phyloP scores from a whole-genome alignment of 1,140 invertebrate species.

The Drosophila oshimai region DNA sequence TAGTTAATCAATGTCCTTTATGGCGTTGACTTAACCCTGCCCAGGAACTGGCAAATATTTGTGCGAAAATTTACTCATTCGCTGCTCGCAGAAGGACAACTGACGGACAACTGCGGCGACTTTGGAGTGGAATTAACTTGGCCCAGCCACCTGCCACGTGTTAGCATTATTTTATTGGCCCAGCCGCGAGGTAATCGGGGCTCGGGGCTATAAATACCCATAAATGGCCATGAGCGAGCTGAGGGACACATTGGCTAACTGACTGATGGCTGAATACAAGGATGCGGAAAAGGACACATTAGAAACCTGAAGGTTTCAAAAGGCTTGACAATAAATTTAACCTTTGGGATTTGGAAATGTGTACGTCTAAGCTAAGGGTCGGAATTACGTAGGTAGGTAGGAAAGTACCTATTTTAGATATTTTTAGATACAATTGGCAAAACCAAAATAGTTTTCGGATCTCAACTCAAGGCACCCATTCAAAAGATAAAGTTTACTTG shows the following conservation, averaged over 20 bases:
- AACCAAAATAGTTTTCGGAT: background rate
- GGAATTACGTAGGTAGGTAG: too few species aligned
- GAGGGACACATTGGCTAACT: conserved; percentile 4
- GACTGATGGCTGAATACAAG: background rate
- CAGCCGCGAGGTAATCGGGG: conserved; percentile 2
- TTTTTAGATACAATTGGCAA: too few species aligned
- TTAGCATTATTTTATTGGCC: conserved; percentile 39
- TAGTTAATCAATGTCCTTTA: background rate
- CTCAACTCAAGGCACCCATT: too few species aligned
- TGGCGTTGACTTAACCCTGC: conserved; percentile 10
- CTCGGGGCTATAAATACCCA: conserved; percentile 55
- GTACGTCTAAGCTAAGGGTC: too few species aligned
- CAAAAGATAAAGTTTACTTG: background rate
- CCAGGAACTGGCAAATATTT: conserved; percentile 45
- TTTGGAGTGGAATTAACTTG: conserved; percentile 3
- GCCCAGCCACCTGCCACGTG: conserved; percentile 15
- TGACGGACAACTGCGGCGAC: conserved; percentile 13
- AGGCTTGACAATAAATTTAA: background rate
- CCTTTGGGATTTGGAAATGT: background rate
- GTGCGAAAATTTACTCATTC: conserved; percentile 40
- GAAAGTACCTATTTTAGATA: too few species aligned
- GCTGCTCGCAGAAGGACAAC: conserved; percentile 25
- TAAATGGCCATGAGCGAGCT: conserved; percentile 35
- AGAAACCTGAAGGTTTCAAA: background rate
- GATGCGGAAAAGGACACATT: conserved; percentile 5